Percentiles rank a stretch among this genome's conserved stretches.
These are phyloP conservation scores for Thripadectes ignobilis DNA, from an alignment of 2,797 vertebrate species.

Conservation along the genomic window DNA sequence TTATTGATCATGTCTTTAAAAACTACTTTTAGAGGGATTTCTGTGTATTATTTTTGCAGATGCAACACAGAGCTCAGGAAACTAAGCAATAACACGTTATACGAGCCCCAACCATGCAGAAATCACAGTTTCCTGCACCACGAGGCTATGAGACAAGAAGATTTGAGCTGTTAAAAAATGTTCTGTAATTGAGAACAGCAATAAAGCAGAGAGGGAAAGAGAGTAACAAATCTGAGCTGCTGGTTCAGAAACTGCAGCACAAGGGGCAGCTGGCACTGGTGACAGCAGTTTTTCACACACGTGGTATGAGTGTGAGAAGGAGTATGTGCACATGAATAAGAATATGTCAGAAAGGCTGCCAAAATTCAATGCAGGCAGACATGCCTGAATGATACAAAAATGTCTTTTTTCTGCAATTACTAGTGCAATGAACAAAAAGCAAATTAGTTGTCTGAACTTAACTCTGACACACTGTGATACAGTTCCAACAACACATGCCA, in stretches of 20 bases:
- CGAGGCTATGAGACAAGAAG: neutral
- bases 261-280: neutral
- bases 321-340: neutral
- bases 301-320: neutral
- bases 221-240: neutral
- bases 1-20: neutral
- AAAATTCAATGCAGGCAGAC: neutral
- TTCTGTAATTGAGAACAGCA: neutral
- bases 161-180: neutral
- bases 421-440: neutral
- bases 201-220: neutral
- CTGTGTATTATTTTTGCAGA: neutral
- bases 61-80: neutral
- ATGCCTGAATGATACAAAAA: neutral
- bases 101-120: neutral
- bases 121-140: neutral
- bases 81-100: neutral
- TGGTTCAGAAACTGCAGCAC: neutral
- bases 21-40: fast-evolving
- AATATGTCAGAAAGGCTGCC: neutral
- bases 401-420: neutral
- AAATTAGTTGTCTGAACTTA: neutral
- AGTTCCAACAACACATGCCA: neutral
- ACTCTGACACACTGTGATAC: neutral
- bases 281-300: neutral